phyloP scores from a whole-genome alignment of 1,140 invertebrate genomes.

The Atta texana region DNA sequence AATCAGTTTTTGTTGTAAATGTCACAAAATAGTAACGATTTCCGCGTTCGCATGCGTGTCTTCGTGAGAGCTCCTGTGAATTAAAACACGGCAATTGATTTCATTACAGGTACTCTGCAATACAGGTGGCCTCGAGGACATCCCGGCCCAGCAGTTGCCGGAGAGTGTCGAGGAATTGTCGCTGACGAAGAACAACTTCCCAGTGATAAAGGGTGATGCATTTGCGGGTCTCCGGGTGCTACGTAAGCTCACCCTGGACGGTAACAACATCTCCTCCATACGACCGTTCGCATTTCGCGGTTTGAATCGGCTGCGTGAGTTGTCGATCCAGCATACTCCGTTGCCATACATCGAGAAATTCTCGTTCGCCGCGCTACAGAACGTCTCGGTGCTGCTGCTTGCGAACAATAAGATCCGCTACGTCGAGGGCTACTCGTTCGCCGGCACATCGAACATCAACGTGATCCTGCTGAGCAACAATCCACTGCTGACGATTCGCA shows the following conservation, averaged over 20 bases:
- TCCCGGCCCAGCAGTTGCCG: constrained; percentile 91
- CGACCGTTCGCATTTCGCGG: constrained; percentile 94
- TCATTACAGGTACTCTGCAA: constrained; percentile 92
- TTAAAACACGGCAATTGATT: not conserved
- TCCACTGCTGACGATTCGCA: constrained; percentile 90
- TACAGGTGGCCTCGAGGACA: constrained; percentile 92
- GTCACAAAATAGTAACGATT: not conserved
- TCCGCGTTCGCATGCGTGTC: not conserved
- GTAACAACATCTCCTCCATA: constrained; percentile 92
- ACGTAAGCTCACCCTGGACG: constrained; percentile 91
- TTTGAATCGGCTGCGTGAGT: constrained; percentile 90
- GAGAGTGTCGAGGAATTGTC: constrained; percentile 92
- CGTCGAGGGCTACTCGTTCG: constrained; percentile 93
- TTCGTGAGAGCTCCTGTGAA: not conserved
- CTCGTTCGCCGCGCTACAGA: constrained; percentile 93
- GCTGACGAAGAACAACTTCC: constrained; percentile 92
- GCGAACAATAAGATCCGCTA: constrained; percentile 92
- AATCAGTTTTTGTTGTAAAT: not conserved
- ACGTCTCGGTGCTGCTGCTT: constrained; percentile 91
- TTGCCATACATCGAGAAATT: constrained; percentile 91
- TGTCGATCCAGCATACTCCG: constrained; percentile 94
- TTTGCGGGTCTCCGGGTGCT: constrained; percentile 91
- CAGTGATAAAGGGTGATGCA: constrained; percentile 91
- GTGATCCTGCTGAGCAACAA: constrained; percentile 92
- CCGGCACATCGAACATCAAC: constrained; percentile 93